Percentiles rank a stretch among this genome's conserved stretches.
These are phyloP conservation scores for Phaenicophaeus curvirostris DNA, from an alignment of 2,797 vertebrate genomes.

Conservation along the genomic window DNA sequence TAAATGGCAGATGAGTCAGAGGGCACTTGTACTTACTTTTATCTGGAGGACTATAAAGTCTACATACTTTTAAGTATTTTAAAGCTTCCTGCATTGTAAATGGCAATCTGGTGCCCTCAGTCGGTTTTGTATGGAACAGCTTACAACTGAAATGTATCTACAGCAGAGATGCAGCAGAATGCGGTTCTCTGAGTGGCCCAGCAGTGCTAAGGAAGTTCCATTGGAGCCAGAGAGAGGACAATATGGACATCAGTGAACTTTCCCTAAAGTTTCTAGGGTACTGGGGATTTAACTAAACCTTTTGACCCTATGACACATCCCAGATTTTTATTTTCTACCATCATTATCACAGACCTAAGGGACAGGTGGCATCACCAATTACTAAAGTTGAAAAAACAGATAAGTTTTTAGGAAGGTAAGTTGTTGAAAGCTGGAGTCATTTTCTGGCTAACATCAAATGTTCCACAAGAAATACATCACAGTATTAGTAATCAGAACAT, in stretches of 20 bases:
- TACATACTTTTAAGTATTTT: background rate
- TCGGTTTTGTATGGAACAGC: background rate
- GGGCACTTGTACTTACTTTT: background rate
- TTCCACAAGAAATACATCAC: background rate
- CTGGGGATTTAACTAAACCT: background rate
- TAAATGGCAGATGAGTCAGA: background rate
- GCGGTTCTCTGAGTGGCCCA: accelerated
- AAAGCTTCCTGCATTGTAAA: background rate
- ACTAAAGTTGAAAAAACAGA: background rate
- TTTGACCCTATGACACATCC: background rate
- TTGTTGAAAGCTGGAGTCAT: background rate
- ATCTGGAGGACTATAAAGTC: background rate
- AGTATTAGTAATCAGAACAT: background rate
- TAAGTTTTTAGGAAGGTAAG: background rate
- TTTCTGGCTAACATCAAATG: background rate
- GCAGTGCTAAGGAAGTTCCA: background rate
- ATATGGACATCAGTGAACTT: background rate
- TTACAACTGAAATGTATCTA: background rate
- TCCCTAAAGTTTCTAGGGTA: background rate
- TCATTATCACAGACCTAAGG: background rate
- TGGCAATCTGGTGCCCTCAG: constrained; percentile 49
- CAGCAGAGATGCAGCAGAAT: background rate
- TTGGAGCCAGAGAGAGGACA: background rate
- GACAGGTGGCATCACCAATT: background rate
- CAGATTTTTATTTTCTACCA: background rate